Evolutionary conservation across 2,113 vertebrate genomes (phyloP), one percentile per base, ranked within the genome.

Genomic region (Holacanthus passer): DNA sequence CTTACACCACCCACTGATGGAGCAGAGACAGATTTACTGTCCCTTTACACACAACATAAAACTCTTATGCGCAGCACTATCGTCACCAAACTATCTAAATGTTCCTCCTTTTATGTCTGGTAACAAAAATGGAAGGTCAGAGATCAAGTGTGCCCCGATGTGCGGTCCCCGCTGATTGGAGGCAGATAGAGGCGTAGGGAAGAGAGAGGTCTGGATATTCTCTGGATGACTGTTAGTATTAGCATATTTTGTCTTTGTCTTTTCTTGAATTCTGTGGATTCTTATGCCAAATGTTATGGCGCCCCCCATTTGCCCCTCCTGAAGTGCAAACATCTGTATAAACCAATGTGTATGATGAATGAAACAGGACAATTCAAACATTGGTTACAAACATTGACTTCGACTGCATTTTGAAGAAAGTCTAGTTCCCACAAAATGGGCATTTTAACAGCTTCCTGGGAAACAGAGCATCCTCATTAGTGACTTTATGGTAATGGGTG

Each of bases 1-100:
- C 80, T 86, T 79, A 66, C 70, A 67, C 82, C 80, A 71, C 68
- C 65, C 89, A 69, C 29, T 64, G 72, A 81, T 62, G 60, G 32
- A 80, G 67, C 60, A 58, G 41, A 81, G 59, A 32, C 71, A 86
- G 70, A 74, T 81, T 82, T 64, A 86, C 55, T 41, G 74, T 43
- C 71, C 56, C 68, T 63, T 58, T 52, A 73, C 64, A 75, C 73
- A 75, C 66, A 59, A 52, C 17, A 29, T 47, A 74, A 60, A 81
- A 80, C 52, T 55, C 22, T 67, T 52, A 12, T 7, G 37, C 37
- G 32, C 56, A 58, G 16, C 45, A 35, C 19, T 48, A 17, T 82
- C 74, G 53, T 62, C 31, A 29, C 9, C 65, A 77, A 75, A 66
- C 70, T 55, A 39, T 63, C 63, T 39, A 37, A 65, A 56, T 48